phyloP scores from a whole-genome alignment of 2,888 invertebrate genomes.

The Amblyjoppa proteus region DNA sequence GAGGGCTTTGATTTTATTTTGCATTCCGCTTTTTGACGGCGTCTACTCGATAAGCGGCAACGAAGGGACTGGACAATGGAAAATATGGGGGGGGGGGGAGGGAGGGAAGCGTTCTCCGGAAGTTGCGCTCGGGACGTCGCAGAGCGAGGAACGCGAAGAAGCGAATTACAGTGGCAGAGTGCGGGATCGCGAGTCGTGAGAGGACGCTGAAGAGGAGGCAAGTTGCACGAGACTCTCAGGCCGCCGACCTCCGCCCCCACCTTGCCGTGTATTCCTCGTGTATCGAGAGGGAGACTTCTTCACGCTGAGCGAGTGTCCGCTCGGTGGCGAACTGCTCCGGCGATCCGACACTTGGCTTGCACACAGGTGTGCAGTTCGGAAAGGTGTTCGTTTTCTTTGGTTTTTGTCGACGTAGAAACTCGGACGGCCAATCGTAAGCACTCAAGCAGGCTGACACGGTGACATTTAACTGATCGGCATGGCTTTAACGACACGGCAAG shows the following conservation, averaged over 20 bases:
- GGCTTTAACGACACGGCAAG: too few species aligned
- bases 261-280: conserved; percentile 65
- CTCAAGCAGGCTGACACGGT: not conserved
- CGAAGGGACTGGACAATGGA: too few species aligned
- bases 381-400: not conserved
- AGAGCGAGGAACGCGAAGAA: conserved; percentile 53
- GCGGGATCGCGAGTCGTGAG: conserved; percentile 52
- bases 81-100: too few species aligned
- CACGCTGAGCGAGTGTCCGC: conserved; percentile 61
- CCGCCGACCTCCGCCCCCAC: conserved; percentile 80
- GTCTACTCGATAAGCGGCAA: too few species aligned
- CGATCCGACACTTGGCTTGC: not conserved
- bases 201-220: conserved; percentile 66
- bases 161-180: conserved; percentile 60
- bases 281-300: conserved; percentile 66
- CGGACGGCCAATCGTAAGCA: not conserved
- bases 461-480: not conserved
- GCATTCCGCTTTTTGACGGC: not conserved
- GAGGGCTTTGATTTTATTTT: not conserved
- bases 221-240: conserved; percentile 80
- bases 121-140: conserved; percentile 21
- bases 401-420: not conserved
- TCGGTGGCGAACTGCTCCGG: conserved; percentile 43
- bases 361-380: not conserved
- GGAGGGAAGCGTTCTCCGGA: not conserved